Conservation (phyloP, 1,140 invertebrate species). For the Heliconius himera region DNA sequence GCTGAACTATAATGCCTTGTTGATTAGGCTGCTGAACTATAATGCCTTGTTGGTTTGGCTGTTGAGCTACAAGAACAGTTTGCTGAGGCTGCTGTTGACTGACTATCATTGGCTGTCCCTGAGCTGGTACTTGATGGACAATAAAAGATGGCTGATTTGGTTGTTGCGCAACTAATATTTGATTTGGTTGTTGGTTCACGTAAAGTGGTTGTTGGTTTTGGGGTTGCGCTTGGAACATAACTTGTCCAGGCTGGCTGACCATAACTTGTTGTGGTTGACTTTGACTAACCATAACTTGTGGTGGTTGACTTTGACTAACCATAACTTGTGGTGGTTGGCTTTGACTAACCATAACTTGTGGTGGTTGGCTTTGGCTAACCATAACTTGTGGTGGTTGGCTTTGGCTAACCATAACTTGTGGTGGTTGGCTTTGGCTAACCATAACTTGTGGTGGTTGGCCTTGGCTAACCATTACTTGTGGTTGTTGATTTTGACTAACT, state of each 20-base stretch:
- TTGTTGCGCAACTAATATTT: constrained; percentile 19
- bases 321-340: constrained; percentile 20
- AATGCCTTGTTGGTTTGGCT: constrained; percentile 22
- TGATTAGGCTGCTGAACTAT: constrained; percentile 22
- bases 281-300: constrained; percentile 20
- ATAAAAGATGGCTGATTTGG: constrained; percentile 24
- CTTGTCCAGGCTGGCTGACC: constrained; percentile 18
- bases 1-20: constrained; percentile 15
- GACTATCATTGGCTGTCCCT: constrained; percentile 21
- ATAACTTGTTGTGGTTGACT: constrained; percentile 5
- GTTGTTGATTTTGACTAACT: not conserved
- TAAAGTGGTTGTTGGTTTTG: constrained; percentile 20
- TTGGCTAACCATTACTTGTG: constrained; percentile 14
- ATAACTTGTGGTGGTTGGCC: constrained; percentile 6
- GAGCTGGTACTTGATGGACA: constrained; percentile 17
- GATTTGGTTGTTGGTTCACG: constrained; percentile 14
- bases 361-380: not conserved
- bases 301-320: constrained; percentile 16
- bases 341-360: constrained; percentile 21
- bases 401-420: constrained; percentile 12
- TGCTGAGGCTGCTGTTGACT: constrained; percentile 17
- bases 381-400: constrained; percentile 4
- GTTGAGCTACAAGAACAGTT: constrained; percentile 13
- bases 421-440: not conserved
- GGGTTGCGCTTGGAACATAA: constrained; percentile 2